These are phyloP conservation scores for Psilopsiagon aurifrons DNA, from an alignment of 2,113 vertebrate genomes.

Conservation along the genomic window DNA sequence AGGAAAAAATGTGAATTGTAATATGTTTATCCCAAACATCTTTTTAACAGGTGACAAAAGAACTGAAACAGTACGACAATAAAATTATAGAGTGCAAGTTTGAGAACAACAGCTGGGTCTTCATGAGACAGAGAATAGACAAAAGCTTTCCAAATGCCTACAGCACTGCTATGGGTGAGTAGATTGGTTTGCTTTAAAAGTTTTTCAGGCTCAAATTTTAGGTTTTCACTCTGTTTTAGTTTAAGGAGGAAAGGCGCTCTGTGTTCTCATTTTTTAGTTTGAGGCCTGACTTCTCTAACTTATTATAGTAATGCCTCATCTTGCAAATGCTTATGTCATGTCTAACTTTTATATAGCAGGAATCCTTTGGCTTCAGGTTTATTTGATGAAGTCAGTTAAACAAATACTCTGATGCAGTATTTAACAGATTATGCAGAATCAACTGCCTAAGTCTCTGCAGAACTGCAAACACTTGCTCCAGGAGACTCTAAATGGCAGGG, in stretches of 20 bases:
- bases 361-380: background rate
- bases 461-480: background rate
- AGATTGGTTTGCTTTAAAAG: background rate
- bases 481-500: background rate
- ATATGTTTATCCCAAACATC: constrained; percentile 32
- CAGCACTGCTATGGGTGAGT: constrained; percentile 96
- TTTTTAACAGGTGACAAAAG: constrained; percentile 88
- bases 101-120: constrained; percentile 94
- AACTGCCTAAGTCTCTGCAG: background rate
- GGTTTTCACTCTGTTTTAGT: background rate
- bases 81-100: constrained; percentile 99
- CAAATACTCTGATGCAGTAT: background rate
- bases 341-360: background rate
- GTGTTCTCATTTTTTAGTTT: background rate
- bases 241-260: background rate
- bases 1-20: constrained; percentile 17
- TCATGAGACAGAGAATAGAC: constrained; percentile 97
- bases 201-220: background rate
- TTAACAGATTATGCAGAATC: background rate
- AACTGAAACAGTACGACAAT: constrained; percentile 95
- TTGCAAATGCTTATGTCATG: background rate
- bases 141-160: constrained; percentile 99
- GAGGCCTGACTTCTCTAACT: background rate
- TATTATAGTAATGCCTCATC: background rate
- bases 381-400: background rate